Base-by-base conservation (phyloP, 2,113 vertebrate species). In the Turnix velox region DNA sequence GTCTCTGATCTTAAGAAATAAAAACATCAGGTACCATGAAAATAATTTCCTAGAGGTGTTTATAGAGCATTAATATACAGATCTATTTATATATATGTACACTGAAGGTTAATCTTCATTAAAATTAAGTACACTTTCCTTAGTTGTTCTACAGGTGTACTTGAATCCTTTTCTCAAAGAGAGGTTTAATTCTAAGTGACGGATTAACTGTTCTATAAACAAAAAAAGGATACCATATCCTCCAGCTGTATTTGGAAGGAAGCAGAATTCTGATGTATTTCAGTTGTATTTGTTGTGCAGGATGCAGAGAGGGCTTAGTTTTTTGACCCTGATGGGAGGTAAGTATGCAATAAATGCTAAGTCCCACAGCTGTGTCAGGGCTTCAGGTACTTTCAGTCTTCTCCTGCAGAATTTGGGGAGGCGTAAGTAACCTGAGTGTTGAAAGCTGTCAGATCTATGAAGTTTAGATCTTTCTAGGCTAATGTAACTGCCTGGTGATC, bases 401-500 rank as follows among this genome's bases (percentile, higher is more conserved):
- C 51, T 63, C 4, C 51, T 45, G 6, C 11, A 58, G 42, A 84
- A 39, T 76, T 88, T 40, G 24, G 12, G 37, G 19, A 66, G 33
- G 62, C 18, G 13, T 30, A 31, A 71, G 51, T 27, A 88, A 63
- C 8, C 4, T 39, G 59, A 71, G 20, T 71, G 77, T 81, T 63
- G 35, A 87, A 92, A 90, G 51, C 18, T 52, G 48, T 23, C 63
- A 37, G 61, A 9, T 31, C 52, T 55, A 7, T 37, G n/a, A 72
- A 75, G 40, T 87, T 87, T 63, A 31, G 48, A 33, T 63, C 52
- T 91, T 90, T 67, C 57, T 48, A 78, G 52, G 37, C 35, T 63
- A 20, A 43, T 27, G 37, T 37, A 88, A 49, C 52, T 45, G 24
- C 33, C 8, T 35, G 28, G 24, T 75, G 66, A 81, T 88, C 73